A percentile compares a stretch with the other conserved stretches of the same genome.
Conservation (phyloP, 2,888 invertebrate species). For the Aquatica leii region DNA sequence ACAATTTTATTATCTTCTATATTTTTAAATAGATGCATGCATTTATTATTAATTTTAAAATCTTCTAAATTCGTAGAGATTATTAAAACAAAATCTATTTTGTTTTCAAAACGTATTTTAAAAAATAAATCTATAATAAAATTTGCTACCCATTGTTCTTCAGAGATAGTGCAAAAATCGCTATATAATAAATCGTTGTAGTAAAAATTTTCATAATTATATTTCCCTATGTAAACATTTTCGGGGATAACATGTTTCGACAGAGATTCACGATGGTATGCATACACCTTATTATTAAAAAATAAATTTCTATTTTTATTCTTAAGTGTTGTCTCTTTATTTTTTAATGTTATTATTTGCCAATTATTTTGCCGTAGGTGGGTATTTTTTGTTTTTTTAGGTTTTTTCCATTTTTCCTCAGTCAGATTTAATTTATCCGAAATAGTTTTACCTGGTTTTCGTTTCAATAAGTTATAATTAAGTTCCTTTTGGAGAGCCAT, state of each 20-base stretch:
- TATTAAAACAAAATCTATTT: no score
- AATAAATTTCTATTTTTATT: background rate
- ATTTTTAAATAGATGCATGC: no score
- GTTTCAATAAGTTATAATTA: background rate
- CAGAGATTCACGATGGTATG: background rate
- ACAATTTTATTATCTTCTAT: no score
- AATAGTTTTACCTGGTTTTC: background rate
- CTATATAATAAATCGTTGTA: no score
- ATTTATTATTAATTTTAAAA: no score
- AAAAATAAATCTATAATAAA: no score
- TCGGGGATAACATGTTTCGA: background rate
- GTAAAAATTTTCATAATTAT: background rate
- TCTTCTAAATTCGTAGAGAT: no score
- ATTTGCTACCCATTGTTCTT: no score
- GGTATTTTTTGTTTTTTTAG: background rate
- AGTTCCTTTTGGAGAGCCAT: background rate
- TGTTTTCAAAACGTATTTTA: no score
- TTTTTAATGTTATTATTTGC: no score
- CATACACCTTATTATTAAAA: background rate
- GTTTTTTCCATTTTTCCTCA: constrained; percentile 3
- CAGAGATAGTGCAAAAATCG: background rate
- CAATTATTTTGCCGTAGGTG: background rate
- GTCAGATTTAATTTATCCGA: background rate
- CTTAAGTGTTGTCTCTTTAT: no score
- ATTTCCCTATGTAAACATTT: background rate